phyloP scores from a whole-genome alignment of 2,797 vertebrate genomes.

The Gallirallus australis region DNA sequence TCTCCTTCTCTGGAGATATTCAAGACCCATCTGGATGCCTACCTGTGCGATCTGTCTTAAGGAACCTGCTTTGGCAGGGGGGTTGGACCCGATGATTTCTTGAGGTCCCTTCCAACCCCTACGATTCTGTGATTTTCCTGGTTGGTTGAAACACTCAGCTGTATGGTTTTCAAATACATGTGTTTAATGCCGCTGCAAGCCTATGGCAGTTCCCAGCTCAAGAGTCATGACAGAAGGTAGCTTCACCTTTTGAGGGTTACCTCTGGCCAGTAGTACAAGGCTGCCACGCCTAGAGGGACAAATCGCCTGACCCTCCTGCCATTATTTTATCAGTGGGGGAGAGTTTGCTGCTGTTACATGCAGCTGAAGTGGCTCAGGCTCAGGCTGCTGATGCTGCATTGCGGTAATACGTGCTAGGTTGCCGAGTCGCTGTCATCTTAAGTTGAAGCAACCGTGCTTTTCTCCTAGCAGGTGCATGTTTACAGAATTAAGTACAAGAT shows the following conservation, averaged over 20 bases:
- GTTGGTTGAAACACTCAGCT: neutral
- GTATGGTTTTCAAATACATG: neutral
- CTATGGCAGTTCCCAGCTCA: neutral
- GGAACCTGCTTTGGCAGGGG: too few species aligned
- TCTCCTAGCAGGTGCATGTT: neutral
- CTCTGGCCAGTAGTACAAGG: neutral
- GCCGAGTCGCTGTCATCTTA: accelerated
- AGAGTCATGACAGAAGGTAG: neutral
- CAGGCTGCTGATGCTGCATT: neutral
- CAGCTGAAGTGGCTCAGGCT: neutral
- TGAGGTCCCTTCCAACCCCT: too few species aligned
- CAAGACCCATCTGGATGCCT: too few species aligned
- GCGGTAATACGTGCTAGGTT: neutral
- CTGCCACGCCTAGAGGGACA: neutral
- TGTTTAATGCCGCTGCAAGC: neutral
- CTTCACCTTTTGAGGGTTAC: neutral
- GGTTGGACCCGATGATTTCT: too few species aligned
- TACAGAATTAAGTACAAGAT: neutral
- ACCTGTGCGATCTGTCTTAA: too few species aligned
- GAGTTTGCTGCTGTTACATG: neutral
- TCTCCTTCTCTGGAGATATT: too few species aligned
- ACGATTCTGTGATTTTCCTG: neutral
- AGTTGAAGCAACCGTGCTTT: neutral
- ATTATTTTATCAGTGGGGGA: neutral
- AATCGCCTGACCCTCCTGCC: neutral